Conservation (phyloP, 2,888 invertebrate species). For the Polydrusus cervinus region DNA sequence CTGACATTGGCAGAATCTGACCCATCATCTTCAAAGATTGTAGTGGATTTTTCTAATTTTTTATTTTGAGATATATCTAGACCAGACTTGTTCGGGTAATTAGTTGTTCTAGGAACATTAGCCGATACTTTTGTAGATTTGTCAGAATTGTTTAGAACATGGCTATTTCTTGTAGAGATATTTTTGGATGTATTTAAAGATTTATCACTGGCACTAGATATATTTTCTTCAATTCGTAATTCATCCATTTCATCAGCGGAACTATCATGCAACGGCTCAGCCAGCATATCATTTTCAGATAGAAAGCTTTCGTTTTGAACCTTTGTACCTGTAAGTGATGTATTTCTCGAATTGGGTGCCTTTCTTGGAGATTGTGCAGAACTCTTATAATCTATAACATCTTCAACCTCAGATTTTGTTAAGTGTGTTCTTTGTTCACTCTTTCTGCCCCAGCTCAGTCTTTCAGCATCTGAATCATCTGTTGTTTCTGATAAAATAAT, state of each 20-base stretch:
- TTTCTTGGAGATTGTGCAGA: too few species aligned
- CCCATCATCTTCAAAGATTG: not conserved
- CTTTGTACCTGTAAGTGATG: not conserved
- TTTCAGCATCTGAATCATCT: not conserved
- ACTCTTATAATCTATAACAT: too few species aligned
- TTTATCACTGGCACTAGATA: too few species aligned
- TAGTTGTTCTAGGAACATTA: too few species aligned
- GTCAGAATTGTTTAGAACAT: not conserved
- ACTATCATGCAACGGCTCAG: not conserved
- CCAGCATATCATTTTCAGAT: slow-evolving; percentile 1
- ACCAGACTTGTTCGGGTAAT: too few species aligned
- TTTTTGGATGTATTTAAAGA: too few species aligned
- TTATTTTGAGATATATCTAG: not conserved
- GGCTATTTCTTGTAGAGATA: not conserved
- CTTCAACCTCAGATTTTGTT: not conserved
- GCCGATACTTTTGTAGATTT: too few species aligned
- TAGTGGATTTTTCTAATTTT: not conserved
- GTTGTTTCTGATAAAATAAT: not conserved
- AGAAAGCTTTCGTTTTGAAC: not conserved
- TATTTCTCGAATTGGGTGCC: not conserved
- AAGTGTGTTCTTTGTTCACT: not conserved
- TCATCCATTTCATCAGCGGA: slow-evolving; percentile 6
- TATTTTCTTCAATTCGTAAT: not conserved
- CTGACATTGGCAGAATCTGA: not conserved
- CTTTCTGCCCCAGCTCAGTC: not conserved